phyloP scores from a whole-genome alignment of 2,797 vertebrate species.

The Platalea minor region DNA sequence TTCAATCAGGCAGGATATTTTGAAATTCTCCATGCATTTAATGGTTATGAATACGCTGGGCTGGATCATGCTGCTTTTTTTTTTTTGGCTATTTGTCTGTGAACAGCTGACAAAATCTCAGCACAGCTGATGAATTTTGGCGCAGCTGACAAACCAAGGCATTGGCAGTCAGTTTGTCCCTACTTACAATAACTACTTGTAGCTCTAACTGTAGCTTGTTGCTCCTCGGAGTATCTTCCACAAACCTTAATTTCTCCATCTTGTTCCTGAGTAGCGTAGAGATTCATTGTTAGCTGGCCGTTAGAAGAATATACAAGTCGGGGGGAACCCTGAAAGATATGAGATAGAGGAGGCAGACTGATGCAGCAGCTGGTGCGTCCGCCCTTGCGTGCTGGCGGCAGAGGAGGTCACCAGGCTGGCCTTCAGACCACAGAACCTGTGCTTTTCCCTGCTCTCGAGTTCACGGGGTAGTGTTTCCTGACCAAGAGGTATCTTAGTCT shows the following conservation, averaged over 20 bases:
- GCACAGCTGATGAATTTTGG: constrained; percentile 10
- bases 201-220: neutral
- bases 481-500: fast-evolving
- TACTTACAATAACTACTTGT: neutral
- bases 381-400: neutral
- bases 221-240: neutral
- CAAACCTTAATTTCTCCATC: neutral
- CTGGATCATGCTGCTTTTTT: neutral
- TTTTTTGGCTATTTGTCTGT: neutral
- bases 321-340: fast-evolving
- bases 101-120: constrained; percentile 14
- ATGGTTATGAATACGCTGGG: neutral
- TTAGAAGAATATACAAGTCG: fast-evolving
- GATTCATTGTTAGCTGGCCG: fast-evolving
- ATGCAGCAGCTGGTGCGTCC: neutral
- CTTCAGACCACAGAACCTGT: fast-evolving
- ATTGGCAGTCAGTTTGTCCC: neutral
- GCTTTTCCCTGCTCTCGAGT: neutral
- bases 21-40: neutral
- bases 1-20: neutral
- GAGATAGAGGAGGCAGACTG: neutral
- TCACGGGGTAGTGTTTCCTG: neutral
- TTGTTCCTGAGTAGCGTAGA: neutral
- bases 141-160: neutral
- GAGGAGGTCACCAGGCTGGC: neutral